These are phyloP conservation scores for Conomelus anceps DNA, from an alignment of 2,888 invertebrate species.

Conservation along the genomic window DNA sequence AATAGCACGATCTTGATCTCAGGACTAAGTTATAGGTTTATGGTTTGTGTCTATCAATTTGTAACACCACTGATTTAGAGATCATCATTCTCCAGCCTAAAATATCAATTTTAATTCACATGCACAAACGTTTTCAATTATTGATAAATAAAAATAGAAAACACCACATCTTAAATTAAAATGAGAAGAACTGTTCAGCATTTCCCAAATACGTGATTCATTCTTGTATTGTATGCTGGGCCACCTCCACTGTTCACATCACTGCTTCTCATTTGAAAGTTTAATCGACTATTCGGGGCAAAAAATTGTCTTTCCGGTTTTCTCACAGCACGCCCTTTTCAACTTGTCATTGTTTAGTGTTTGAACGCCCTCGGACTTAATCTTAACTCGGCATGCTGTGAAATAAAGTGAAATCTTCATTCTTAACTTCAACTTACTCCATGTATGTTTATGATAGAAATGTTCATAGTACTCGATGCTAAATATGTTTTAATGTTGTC, in stretches of 20 bases:
- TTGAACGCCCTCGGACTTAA: neutral
- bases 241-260: neutral
- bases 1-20: too few species aligned
- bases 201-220: neutral
- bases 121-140: neutral
- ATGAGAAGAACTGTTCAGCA: neutral
- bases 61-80: too few species aligned
- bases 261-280: neutral
- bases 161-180: neutral
- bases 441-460: too few species aligned
- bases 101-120: neutral
- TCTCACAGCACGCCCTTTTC: neutral
- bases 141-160: neutral
- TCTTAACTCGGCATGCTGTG: too few species aligned
- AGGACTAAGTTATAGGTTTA: too few species aligned
- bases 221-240: neutral
- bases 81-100: too few species aligned
- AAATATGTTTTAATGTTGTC: too few species aligned
- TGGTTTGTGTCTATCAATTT: too few species aligned
- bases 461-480: too few species aligned
- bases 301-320: neutral
- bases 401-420: neutral
- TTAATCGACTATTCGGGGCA: neutral
- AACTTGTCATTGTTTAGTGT: neutral
- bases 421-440: neutral